Percentiles rank a stretch among this genome's conserved stretches.
Conservation (phyloP, 2,797 vertebrate genomes). For the Sebastes wilsoni region DNA sequence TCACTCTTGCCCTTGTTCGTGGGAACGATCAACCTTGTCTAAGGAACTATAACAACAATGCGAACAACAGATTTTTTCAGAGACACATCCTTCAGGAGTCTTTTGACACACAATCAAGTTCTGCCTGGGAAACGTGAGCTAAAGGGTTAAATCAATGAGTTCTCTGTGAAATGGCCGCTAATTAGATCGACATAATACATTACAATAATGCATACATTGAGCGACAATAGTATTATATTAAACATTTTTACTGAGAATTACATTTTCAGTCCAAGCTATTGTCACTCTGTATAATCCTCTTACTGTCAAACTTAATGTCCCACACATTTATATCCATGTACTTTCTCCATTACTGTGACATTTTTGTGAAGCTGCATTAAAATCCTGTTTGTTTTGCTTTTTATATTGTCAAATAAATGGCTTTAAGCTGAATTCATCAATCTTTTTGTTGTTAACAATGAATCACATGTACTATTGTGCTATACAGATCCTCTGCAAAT, state of each 20-base stretch:
- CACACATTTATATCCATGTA: not conserved
- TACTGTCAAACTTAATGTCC: not conserved
- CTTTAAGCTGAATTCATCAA: too few relatives aligned
- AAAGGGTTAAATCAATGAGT: not conserved
- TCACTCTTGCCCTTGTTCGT: not conserved
- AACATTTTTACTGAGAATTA: not conserved
- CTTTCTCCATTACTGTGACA: not conserved
- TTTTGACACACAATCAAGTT: accelerated
- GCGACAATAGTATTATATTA: too few relatives aligned
- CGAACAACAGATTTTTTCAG: accelerated
- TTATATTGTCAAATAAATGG: too few relatives aligned
- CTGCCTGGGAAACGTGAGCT: accelerated
- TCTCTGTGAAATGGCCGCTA: not conserved
- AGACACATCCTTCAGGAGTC: not conserved
- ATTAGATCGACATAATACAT: not conserved
- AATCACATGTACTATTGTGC: too few relatives aligned
- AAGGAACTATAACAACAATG: accelerated
- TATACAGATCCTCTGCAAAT: too few relatives aligned
- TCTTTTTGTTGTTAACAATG: too few relatives aligned
- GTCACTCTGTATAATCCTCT: not conserved
- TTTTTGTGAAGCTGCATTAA: not conserved
- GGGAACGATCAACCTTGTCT: not conserved
- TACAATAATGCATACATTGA: not conserved
- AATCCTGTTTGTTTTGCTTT: too few relatives aligned
- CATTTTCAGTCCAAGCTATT: too few relatives aligned